Base-by-base conservation (phyloP, 2,113 vertebrate species). In the Megaceryle maxima region DNA sequence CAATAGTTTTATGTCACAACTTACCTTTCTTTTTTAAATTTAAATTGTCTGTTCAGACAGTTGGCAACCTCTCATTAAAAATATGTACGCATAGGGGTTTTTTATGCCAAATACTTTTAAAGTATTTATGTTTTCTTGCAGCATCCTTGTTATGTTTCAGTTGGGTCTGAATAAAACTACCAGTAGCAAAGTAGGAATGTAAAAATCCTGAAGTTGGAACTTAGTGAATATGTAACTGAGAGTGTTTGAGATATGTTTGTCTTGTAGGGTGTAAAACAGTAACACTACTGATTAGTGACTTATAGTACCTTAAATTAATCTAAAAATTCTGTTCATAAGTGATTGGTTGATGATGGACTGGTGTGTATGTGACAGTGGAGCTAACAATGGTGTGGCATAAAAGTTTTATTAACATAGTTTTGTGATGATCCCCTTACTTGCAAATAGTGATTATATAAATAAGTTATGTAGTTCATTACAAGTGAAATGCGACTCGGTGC, bases 271-370 rank as follows among this genome's bases (percentile, higher is more conserved):
- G 19, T 48, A 85, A 83, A 63, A 21, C 6, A 53, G 26, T 67
- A 77, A 63, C 13, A 3, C 11, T 70, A 16, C 31, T 91, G 33
- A 74, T 44, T 39, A 37, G 25, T 94, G 76, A 81, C 50, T 90
- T 85, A 50, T 0, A 0, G 37, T 67, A 67, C 29, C 51, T 50
- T 72, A 94, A 82, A 53, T 2, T 2, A 41, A 29, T 50, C 16
- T 50, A 81, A 84, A 84, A 64, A 68, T 56, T 15, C 26, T 13
- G 11, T 35, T 83, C 10, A 25, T 62, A 66, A 62, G n/a, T 21
- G 8, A 46, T 59, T 7, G 4, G 10, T 41, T 39, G 37, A 4
- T 66, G 51, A 56, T 60, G 16, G 44, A 26, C 19, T 57, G 13
- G 20, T 59, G 19, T 73, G n/a, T 39, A 5, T 44, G 17, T 60